phyloP scores from a whole-genome alignment of 2,888 invertebrate genomes.

The Pantelozetes paolii region DNA sequence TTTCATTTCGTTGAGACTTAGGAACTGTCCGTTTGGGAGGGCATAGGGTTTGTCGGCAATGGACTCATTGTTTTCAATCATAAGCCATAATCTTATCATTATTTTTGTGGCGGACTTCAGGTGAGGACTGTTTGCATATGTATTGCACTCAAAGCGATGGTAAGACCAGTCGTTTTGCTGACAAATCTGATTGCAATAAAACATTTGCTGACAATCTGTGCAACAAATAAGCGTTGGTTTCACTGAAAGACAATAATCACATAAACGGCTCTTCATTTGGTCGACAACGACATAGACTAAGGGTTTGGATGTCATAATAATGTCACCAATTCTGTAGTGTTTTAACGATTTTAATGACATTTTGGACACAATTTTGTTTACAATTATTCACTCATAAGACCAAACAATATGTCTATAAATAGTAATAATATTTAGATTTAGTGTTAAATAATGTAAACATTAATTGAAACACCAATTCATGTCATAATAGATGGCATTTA shows the following conservation, averaged over 20 bases:
- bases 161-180: constrained; percentile 15
- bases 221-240: constrained; percentile 14
- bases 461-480: too few relatives aligned
- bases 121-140: neutral
- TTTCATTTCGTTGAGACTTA: neutral
- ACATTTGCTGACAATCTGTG: neutral
- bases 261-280: constrained; percentile 20
- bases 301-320: constrained; percentile 34
- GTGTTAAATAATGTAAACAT: too few relatives aligned
- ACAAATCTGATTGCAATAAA: constrained; percentile 27
- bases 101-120: neutral
- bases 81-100: constrained; percentile 25
- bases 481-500: too few relatives aligned
- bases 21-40: constrained; percentile 10
- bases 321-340: constrained; percentile 31
- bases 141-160: neutral
- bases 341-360: constrained; percentile 16
- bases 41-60: neutral
- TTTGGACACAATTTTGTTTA: neutral
- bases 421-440: too few relatives aligned
- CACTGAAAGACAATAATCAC: constrained; percentile 32
- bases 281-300: constrained; percentile 38
- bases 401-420: neutral
- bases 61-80: neutral
- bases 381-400: neutral